Conservation (phyloP, 1,140 invertebrate species). For the Achatina immaculata region DNA sequence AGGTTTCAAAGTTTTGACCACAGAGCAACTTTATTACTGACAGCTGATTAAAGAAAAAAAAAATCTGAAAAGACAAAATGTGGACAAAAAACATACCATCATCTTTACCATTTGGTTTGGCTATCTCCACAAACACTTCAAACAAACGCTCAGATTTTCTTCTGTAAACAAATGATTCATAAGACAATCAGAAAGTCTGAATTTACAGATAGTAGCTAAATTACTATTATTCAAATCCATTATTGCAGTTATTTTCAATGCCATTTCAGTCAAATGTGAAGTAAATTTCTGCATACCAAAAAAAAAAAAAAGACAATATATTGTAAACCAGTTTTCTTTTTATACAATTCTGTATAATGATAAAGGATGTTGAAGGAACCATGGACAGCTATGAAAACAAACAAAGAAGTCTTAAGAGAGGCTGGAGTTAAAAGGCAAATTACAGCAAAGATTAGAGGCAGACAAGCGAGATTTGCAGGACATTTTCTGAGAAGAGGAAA, state of each 20-base stretch:
- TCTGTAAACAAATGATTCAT: constrained; percentile 74
- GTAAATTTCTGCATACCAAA: neutral
- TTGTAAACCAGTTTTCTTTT: too few relatives aligned
- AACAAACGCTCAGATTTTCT: constrained; percentile 84
- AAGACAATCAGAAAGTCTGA: neutral
- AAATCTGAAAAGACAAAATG: neutral
- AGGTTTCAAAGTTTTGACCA: too few relatives aligned
- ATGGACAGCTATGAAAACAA: too few relatives aligned
- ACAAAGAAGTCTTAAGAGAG: too few relatives aligned
- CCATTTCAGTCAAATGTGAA: neutral
- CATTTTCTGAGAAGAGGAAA: too few relatives aligned
- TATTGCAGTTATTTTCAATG: neutral
- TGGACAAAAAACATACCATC: constrained; percentile 46
- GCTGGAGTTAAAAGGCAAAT: too few relatives aligned
- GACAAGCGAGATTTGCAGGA: too few relatives aligned
- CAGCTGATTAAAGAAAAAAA: neutral
- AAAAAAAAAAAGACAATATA: neutral
- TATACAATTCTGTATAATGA: too few relatives aligned
- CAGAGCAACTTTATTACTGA: too few relatives aligned
- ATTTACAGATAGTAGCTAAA: neutral
- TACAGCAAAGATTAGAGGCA: too few relatives aligned
- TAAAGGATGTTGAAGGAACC: too few relatives aligned
- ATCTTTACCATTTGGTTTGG: constrained; percentile 63
- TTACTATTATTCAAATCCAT: neutral
- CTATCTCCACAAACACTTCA: constrained; percentile 87